Evolutionary conservation across 2,888 invertebrate genomes (phyloP).

Genomic region (Xestia xanthographa): DNA sequence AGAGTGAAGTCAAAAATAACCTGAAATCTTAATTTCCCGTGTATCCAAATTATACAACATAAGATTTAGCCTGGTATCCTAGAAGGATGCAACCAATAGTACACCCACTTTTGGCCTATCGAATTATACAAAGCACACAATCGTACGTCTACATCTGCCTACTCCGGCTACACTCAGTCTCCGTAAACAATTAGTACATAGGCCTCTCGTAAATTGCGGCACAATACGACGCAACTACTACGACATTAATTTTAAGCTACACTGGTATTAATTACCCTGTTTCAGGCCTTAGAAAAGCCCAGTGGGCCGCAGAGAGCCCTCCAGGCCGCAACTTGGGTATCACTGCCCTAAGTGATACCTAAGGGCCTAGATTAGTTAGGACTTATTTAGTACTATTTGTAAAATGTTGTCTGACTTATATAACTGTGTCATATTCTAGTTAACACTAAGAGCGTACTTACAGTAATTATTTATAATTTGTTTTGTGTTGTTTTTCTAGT

Average conservation of each 20-base stretch:
- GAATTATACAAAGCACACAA: background rate
- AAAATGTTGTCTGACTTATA: conserved; percentile 31
- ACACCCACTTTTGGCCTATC: background rate
- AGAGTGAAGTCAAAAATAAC: background rate
- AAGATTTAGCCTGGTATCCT: too few relatives aligned
- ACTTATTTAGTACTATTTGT: conserved; percentile 46
- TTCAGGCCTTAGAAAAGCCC: conserved; percentile 38
- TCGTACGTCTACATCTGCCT: too few relatives aligned
- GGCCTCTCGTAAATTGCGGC: conserved; percentile 36
- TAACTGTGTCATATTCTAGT: conserved; percentile 42
- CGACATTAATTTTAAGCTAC: conserved; percentile 47
- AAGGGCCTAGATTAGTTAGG: conserved; percentile 55
- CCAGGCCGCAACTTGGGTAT: conserved; percentile 41
- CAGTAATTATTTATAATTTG: conserved; percentile 1
- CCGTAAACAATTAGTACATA: conserved; percentile 40
- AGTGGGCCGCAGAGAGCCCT: conserved; percentile 31
- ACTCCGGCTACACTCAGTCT: background rate
- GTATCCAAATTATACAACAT: background rate
- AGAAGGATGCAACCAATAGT: background rate
- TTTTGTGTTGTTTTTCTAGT: conserved; percentile 17
- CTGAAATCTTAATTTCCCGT: background rate
- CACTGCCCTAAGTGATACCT: conserved; percentile 37
- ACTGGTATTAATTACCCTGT: conserved; percentile 53
- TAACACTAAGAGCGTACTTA: conserved; percentile 40
- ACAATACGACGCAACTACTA: conserved; percentile 31